A percentile compares a stretch with the other conserved stretches of the same genome.
These are phyloP conservation scores for Alauda arvensis DNA, from an alignment of 2,797 vertebrate species.

Conservation along the genomic window DNA sequence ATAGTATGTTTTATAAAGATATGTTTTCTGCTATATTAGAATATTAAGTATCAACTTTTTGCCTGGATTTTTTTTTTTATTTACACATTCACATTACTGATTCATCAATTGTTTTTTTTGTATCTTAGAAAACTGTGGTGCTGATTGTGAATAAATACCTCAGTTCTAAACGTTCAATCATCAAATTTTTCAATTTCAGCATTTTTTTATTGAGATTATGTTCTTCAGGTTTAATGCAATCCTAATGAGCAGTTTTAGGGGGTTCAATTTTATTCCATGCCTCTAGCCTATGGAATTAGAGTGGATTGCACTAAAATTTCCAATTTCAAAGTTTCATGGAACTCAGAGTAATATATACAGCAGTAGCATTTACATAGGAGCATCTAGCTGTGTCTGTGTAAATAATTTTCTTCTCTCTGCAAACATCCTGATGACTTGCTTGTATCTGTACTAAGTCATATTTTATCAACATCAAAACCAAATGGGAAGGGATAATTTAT, in stretches of 20 bases:
- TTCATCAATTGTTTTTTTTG: not conserved
- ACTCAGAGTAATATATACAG: not conserved
- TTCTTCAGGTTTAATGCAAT: not conserved
- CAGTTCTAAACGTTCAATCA: not conserved
- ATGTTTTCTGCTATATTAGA: not conserved
- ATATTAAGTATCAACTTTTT: not conserved
- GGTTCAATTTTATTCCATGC: not conserved
- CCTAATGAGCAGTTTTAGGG: not conserved
- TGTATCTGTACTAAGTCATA: not conserved
- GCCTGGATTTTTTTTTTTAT: not conserved
- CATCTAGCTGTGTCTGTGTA: not conserved
- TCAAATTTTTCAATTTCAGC: not conserved
- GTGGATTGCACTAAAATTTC: not conserved
- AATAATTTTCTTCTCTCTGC: not conserved
- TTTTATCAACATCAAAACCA: not conserved
- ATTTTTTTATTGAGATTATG: not conserved
- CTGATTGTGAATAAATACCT: not conserved
- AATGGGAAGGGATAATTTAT: not conserved
- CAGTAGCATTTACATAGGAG: not conserved
- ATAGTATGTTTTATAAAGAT: not conserved
- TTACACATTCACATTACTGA: not conserved
- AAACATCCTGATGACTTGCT: not conserved
- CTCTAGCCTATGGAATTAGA: not conserved
- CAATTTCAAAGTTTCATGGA: not conserved
- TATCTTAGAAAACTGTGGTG: not conserved